A percentile compares a stretch with the other conserved stretches of the same genome.
Conservation (phyloP, 2,888 invertebrate genomes). For the Amiota mariae region DNA sequence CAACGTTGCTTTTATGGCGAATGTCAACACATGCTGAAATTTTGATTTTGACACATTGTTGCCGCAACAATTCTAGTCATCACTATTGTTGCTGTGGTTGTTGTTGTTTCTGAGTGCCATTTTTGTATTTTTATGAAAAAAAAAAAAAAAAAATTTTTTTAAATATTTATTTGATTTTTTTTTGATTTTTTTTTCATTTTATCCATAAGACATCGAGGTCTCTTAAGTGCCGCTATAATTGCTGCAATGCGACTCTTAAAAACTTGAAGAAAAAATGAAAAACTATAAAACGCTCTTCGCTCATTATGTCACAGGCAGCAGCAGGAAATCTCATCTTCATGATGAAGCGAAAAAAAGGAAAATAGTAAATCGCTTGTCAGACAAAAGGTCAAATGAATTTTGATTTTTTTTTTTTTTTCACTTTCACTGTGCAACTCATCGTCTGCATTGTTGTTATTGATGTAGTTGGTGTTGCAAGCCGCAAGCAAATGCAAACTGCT, state of each 20-base stretch:
- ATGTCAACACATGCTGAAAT: constrained; percentile 27
- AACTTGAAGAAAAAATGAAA: constrained; percentile 7
- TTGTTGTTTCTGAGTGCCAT: neutral
- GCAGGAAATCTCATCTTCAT: constrained; percentile 4
- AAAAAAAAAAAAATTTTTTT: neutral
- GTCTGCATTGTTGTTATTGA: neutral
- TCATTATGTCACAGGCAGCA: constrained; percentile 19
- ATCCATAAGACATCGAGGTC: neutral
- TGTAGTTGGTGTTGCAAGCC: neutral
- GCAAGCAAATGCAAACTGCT: neutral
- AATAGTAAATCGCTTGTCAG: constrained; percentile 16
- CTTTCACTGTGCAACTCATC: constrained; percentile 15
- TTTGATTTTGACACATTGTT: constrained; percentile 26
- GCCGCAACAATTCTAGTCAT: neutral
- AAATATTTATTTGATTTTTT: constrained; percentile 8
- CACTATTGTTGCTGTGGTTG: neutral
- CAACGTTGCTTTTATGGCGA: constrained; percentile 20
- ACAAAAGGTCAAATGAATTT: constrained; percentile 31
- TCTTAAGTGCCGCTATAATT: constrained; percentile 26
- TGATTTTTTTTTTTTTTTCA: constrained; percentile 11
- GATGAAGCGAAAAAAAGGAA: neutral
- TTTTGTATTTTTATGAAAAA: neutral
- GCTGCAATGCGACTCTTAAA: constrained; percentile 24
- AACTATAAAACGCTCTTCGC: neutral
- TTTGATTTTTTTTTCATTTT: neutral